Evolutionary conservation across 2,888 invertebrate species (phyloP), one percentile per base, ranked within the genome.

Genomic region (Lasioglossum zephyrum): DNA sequence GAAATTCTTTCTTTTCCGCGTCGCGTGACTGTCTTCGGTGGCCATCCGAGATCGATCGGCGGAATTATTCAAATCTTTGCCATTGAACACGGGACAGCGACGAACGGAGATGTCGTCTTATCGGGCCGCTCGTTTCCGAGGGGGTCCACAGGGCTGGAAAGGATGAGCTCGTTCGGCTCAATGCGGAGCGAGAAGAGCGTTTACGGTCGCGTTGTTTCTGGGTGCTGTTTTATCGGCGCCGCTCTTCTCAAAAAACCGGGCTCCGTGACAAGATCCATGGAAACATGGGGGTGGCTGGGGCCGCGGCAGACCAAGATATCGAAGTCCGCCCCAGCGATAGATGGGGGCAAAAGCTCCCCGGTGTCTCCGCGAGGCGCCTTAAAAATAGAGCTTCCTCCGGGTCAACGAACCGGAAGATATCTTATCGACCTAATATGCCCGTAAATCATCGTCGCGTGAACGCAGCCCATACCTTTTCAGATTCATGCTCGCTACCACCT

Each of bases 381-480:
- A 91, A 91, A 91, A 92, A 91, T 92, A 91, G 89, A 91, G 88
- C 85, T 91, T 91, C 89, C 91, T 88, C 63, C 89, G 87, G 86
- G 88, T 88, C 91, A 93, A 93, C 92, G 92, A 92, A 93, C 89
- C 88, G 92, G 89, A 91, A 90, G 88, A 89, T 91, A 92, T 91
- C 92, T 93, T 93, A 93, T 93, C 93, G 91, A 92, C 91, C 91
- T 90, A 91, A 92, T 92, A 91, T 88, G 91, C 87, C 88, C 88
- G 90, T 93, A 92, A 93, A 93, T 93, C 93, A 93, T 92, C 90
- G 92, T 87, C 92, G 91, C 92, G 91, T 88, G 92, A 92, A 92
- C 90, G 91, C 91, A 86, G 91, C 92, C 91, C 91, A 83, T 89
- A 91, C 91, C 92, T 92, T 92, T 91, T 92, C 92, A 87, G 92